A percentile compares a stretch with the other conserved stretches of the same genome.
phyloP scores from a whole-genome alignment of 2,113 vertebrate genomes.

The Psephotus haematonotus region DNA sequence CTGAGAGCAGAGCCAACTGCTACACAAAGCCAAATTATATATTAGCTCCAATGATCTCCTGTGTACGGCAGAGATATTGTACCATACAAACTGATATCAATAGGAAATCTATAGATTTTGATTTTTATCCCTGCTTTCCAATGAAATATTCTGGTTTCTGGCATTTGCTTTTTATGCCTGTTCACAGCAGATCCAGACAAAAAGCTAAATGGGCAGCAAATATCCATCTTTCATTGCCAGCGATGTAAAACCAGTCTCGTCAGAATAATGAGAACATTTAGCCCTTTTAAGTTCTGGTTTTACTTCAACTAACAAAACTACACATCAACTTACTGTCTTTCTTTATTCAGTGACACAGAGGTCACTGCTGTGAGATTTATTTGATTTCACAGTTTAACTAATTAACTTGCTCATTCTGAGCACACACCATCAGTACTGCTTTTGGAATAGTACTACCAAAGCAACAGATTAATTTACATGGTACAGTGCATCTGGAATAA shows the following conservation, averaged over 20 bases:
- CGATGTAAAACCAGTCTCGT: background rate
- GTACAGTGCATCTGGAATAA: constrained; percentile 68
- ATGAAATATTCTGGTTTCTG: background rate
- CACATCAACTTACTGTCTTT: constrained; percentile 37
- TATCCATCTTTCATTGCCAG: background rate
- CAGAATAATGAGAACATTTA: constrained; percentile 21
- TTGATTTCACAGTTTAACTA: constrained; percentile 71
- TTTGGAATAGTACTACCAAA: constrained; percentile 54
- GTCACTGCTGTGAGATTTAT: constrained; percentile 73
- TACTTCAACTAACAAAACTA: constrained; percentile 10
- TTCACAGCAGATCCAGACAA: background rate
- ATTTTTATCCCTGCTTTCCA: background rate
- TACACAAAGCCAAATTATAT: background rate
- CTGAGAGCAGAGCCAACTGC: background rate
- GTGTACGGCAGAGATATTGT: rapidly evolving
- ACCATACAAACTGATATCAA: background rate
- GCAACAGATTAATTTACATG: constrained; percentile 68
- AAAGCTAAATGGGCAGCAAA: background rate
- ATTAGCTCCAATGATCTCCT: background rate
- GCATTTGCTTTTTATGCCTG: background rate
- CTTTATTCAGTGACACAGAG: constrained; percentile 50
- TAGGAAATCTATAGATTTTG: background rate
- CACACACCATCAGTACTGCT: constrained; percentile 23
- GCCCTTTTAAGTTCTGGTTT: constrained; percentile 2
- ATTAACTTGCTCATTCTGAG: constrained; percentile 75